These are phyloP conservation scores for Galerucella pusilla DNA, from an alignment of 2,888 invertebrate species.

Conservation along the genomic window DNA sequence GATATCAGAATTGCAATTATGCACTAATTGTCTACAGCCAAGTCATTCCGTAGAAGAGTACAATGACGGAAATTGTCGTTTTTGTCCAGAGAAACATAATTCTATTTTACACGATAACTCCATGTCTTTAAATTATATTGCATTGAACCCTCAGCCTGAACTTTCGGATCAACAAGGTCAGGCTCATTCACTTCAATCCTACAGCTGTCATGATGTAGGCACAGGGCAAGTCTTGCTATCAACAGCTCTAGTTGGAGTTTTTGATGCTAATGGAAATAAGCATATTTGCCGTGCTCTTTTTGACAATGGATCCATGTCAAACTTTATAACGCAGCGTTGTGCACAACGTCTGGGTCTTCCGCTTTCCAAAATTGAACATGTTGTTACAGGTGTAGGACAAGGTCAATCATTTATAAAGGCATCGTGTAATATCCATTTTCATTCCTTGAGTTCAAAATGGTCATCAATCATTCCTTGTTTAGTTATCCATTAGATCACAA, in stretches of 20 bases:
- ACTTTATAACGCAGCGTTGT: no score
- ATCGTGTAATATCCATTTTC: background rate
- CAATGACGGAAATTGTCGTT: background rate
- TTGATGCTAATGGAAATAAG: background rate
- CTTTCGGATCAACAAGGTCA: background rate
- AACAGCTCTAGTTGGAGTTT: conserved; percentile 17
- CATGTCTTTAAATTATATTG: background rate
- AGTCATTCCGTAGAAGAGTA: background rate
- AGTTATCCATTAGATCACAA: background rate
- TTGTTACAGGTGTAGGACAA: conserved; percentile 3
- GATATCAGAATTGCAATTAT: background rate
- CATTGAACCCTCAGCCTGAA: background rate
- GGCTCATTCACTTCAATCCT: background rate
- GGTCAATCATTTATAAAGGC: conserved; percentile 7
- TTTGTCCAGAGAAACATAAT: background rate
- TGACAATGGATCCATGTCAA: no score
- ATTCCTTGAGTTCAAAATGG: no score
- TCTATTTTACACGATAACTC: conserved; percentile 6
- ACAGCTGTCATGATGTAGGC: background rate
- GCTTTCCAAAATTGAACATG: background rate
- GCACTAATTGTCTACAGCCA: background rate
- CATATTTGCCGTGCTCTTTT: background rate
- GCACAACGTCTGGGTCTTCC: background rate
- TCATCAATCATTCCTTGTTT: background rate
- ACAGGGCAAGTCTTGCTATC: conserved; percentile 23